A percentile compares a stretch with the other conserved stretches of the same genome.
Conservation (phyloP, 2,797 vertebrate genomes). For the Neosilurus hyrtlii region DNA sequence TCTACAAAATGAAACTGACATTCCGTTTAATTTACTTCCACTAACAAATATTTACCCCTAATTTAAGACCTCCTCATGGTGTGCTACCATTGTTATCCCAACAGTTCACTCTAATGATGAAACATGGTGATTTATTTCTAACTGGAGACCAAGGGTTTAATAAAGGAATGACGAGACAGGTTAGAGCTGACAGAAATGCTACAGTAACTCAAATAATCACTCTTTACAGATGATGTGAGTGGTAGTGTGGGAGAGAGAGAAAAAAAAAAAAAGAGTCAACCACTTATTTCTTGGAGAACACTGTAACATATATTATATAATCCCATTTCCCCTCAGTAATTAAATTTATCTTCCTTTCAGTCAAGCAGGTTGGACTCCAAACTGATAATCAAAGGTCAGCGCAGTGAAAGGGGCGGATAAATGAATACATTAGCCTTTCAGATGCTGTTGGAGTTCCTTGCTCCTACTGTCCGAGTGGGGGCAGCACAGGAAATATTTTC, state of each 20-base stretch:
- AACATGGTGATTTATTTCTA: not conserved
- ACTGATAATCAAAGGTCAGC: conserved; percentile 13
- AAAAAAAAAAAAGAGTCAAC: not conserved
- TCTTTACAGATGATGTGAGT: not conserved
- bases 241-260: not conserved
- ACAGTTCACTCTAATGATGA: not conserved
- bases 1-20: conserved; percentile 10
- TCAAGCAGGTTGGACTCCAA: not conserved
- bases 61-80: not conserved
- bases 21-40: conserved; percentile 22
- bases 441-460: not conserved
- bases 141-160: not conserved
- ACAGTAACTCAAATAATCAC: not conserved
- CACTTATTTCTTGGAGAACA: not conserved
- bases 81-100: accelerated
- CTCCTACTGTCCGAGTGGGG: conserved; percentile 40
- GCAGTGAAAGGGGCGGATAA: not conserved
- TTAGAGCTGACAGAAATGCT: not conserved
- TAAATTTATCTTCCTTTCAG: not conserved
- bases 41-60: not conserved
- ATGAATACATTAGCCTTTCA: conserved; percentile 25
- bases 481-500: conserved; percentile 42
- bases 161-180: not conserved
- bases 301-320: not conserved
- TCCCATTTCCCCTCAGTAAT: not conserved